Evolutionary conservation across 2,888 invertebrate genomes (phyloP), one percentile per base, ranked within the genome.

Genomic region (Ophion costatus): DNA sequence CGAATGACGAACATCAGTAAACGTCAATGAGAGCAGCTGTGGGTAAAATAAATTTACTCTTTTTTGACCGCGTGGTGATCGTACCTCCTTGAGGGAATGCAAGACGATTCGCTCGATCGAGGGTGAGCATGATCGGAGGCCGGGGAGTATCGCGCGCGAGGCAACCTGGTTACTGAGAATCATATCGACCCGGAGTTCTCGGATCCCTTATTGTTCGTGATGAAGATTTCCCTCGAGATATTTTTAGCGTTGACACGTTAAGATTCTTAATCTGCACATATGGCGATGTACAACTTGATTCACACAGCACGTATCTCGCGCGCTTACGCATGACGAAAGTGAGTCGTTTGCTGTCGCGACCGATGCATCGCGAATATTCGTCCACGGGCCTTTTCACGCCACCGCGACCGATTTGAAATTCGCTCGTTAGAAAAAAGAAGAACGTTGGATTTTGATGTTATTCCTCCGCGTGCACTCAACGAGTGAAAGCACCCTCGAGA

Each of bases 201-300:
- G 64, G 79, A 69, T 83, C 81, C 86, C 86, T 88, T 88, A 86
- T 88, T 88, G 87, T 87, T 87, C 83, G 78, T 85, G 86, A 87
- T 84, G 86, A 87, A 63, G 61, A 82, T 89, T 90, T 88, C 82
- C 45, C 81, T 79, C 59, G 67, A 86, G 89, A 89, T 89, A 90
- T 90, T 89, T 90, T 89, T 88, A 90, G 87, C 89, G 86, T 87
- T 89, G 89, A 90, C 87, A 90, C 79, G 86, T 87, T 89, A 87
- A 88, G 85, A 81, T 84, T 81, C 84, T 81, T 84, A 84, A 81
- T 84, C 80, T 86, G 78, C 85, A 86, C 76, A 83, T 87, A 80
- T 86, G 86, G 78, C 61, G 24, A 63, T 59, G 73, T 64, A 76
- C 80, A 84, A 84, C 84, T 84, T 84, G 73, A 81, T 84, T 84